phyloP scores from a whole-genome alignment of 2,888 invertebrate species.

The Drepanosiphum platanoidis region DNA sequence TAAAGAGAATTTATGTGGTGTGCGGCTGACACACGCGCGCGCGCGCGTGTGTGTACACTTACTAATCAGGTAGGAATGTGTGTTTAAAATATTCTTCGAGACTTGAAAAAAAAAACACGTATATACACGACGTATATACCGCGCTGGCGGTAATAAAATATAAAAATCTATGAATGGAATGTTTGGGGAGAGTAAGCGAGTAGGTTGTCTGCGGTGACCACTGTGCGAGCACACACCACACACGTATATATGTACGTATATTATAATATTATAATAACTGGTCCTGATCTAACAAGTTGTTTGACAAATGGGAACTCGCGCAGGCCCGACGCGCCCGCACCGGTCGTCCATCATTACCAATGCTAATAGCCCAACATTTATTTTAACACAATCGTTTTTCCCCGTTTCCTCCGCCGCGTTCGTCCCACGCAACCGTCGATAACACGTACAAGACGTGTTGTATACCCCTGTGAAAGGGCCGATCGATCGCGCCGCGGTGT shows the following conservation, averaged over 20 bases:
- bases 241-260: background rate
- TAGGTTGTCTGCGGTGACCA: slow-evolving; percentile 24
- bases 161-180: slow-evolving; percentile 48
- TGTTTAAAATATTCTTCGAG: slow-evolving; percentile 35
- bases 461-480: background rate
- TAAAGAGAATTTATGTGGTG: slow-evolving; percentile 9
- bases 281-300: slow-evolving; percentile 50
- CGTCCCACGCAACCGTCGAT: background rate
- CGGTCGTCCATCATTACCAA: slow-evolving; percentile 47
- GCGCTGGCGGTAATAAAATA: slow-evolving; percentile 20
- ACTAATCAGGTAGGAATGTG: slow-evolving; percentile 38
- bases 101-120: background rate
- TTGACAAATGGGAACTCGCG: slow-evolving; percentile 40
- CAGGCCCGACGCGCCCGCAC: background rate
- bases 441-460: no score
- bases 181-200: background rate
- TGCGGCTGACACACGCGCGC: background rate
- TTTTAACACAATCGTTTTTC: slow-evolving; percentile 24
- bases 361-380: slow-evolving; percentile 37
- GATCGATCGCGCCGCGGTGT: background rate
- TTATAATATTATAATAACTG: slow-evolving; percentile 27
- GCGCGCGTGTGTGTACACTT: background rate
- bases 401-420: background rate
- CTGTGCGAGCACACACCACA: slow-evolving; percentile 7
- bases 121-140: background rate